A percentile compares a stretch with the other conserved stretches of the same genome.
Conservation (phyloP, 2,797 vertebrate genomes). For the Platyrinchus mystaceus region DNA sequence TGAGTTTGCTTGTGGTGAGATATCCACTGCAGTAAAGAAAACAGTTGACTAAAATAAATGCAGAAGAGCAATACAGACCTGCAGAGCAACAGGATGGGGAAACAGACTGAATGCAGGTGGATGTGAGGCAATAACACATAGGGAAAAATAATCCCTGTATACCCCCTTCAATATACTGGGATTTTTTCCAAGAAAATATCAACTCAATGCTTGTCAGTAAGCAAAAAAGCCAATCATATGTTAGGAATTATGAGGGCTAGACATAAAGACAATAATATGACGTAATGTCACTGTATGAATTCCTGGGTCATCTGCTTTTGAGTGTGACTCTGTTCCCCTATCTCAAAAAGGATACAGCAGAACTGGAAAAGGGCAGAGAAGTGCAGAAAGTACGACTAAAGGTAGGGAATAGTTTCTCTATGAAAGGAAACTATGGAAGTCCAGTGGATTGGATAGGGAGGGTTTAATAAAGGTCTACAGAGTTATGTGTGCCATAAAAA, state of each 20-base stretch:
- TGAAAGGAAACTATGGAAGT: background rate
- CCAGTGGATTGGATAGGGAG: background rate
- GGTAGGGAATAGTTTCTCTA: background rate
- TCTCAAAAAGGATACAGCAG: background rate
- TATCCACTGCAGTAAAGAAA: background rate
- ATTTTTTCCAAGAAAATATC: background rate
- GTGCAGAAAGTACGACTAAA: background rate
- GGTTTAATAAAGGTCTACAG: background rate
- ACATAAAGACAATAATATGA: background rate
- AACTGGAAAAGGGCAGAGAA: background rate
- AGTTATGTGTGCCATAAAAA: background rate
- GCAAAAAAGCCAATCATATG: background rate
- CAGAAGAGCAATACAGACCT: background rate
- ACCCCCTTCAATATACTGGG: background rate
- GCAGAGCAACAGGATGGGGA: background rate
- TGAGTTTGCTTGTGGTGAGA: background rate
- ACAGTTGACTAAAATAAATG: background rate
- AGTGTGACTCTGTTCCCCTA: background rate
- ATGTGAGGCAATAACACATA: background rate
- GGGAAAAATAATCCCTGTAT: background rate
- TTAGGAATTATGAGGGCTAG: background rate
- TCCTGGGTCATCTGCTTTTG: background rate
- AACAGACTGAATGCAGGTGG: background rate
- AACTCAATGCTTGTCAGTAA: background rate
- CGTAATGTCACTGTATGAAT: background rate